Percentiles rank a stretch among this genome's conserved stretches.
Conservation (phyloP, 2,113 vertebrate species). For the Eulacestoma nigropectus region DNA sequence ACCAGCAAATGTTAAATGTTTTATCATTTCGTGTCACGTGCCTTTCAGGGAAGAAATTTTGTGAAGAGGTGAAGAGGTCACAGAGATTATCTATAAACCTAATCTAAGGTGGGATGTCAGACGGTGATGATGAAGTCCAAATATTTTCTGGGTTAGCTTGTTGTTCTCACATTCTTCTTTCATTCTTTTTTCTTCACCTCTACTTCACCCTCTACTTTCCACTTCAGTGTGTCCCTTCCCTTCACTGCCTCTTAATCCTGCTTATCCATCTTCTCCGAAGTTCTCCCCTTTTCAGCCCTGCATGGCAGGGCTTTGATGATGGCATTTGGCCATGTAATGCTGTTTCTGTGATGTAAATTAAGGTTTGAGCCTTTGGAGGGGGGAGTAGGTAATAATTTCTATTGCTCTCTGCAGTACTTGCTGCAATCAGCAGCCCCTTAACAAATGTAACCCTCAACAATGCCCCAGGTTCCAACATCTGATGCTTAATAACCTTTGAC, state of each 20-base stretch:
- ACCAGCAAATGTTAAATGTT: background rate
- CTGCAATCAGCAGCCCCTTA: background rate
- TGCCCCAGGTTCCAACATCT: background rate
- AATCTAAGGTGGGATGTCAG: background rate
- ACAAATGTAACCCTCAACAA: background rate
- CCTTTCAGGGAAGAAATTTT: background rate
- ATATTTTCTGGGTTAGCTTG: background rate
- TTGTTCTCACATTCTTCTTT: background rate
- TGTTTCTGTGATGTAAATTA: background rate
- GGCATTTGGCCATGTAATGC: background rate
- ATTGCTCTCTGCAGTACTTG: background rate
- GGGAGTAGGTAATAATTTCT: background rate
- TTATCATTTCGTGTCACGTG: fast-evolving
- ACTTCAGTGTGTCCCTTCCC: background rate
- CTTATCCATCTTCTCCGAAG: background rate
- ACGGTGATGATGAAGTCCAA: background rate
- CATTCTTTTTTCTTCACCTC: background rate
- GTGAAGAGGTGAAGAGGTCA: background rate
- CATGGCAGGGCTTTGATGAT: background rate
- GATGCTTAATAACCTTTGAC: background rate
- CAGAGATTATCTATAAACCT: background rate
- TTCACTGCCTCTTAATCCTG: background rate
- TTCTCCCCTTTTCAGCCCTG: background rate
- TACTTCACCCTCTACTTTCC: background rate
- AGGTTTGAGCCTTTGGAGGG: background rate